phyloP scores from a whole-genome alignment of 2,888 invertebrate species.

The Agrotis ipsilon region DNA sequence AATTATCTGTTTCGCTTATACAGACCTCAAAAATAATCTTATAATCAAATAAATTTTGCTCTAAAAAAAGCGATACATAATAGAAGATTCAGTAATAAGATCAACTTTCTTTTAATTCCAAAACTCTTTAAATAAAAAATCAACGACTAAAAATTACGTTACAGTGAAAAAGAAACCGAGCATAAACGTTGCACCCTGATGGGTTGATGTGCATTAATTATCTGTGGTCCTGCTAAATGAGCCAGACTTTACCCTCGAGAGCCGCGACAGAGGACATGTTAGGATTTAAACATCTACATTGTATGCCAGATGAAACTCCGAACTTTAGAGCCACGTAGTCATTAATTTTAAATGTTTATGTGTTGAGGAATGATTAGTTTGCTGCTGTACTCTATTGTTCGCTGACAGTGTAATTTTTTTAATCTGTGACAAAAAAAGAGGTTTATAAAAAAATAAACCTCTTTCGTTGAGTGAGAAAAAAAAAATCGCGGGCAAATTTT shows the following conservation, averaged over 20 bases:
- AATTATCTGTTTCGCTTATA: too few species aligned
- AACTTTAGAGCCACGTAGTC: slow-evolving; percentile 42
- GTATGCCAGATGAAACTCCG: slow-evolving; percentile 33
- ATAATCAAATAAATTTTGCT: not conserved
- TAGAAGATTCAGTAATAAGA: too few species aligned
- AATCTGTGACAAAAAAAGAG: not conserved
- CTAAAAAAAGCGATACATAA: not conserved
- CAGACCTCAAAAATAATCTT: too few species aligned
- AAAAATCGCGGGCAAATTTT: not conserved
- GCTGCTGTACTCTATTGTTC: slow-evolving; percentile 1
- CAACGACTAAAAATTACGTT: not conserved
- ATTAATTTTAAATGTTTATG: slow-evolving; percentile 43
- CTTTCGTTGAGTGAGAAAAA: too few species aligned
- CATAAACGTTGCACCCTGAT: slow-evolving; percentile 45
- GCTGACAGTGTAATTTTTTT: slow-evolving; percentile 19
- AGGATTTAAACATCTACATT: slow-evolving; percentile 50
- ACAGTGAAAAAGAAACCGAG: slow-evolving; percentile 7
- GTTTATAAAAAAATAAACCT: too few species aligned
- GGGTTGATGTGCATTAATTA: slow-evolving; percentile 58
- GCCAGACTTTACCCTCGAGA: slow-evolving; percentile 39
- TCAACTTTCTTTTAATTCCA: not conserved
- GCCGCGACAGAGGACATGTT: slow-evolving; percentile 33
- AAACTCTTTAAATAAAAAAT: slow-evolving; percentile 2
- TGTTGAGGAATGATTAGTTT: slow-evolving; percentile 29
- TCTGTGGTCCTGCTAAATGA: slow-evolving; percentile 52